phyloP scores from a whole-genome alignment of 2,113 vertebrate species.

The Hydrochoerus hydrochaeris region DNA sequence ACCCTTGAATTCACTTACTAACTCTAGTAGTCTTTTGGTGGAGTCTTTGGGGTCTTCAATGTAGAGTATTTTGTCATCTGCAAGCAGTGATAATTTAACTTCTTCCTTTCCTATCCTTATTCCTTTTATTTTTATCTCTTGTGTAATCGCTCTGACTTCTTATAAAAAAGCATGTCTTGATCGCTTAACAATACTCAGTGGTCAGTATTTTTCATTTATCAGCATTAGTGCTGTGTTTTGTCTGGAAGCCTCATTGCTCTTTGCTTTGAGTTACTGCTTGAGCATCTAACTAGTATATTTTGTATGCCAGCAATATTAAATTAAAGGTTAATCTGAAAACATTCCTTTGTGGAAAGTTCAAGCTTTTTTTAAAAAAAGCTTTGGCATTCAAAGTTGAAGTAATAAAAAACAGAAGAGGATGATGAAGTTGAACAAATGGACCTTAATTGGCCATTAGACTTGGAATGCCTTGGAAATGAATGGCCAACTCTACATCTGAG shows the following conservation, averaged over 20 bases:
- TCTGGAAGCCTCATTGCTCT: constrained; percentile 31
- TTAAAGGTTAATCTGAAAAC: constrained; percentile 60
- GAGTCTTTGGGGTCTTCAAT: no score
- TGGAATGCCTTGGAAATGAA: neutral
- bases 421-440: constrained; percentile 39
- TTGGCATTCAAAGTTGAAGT: constrained; percentile 55
- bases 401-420: constrained; percentile 61
- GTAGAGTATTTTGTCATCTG: no score
- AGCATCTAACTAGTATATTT: constrained; percentile 48
- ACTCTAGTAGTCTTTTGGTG: no score
- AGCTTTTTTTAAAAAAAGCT: constrained; percentile 60
- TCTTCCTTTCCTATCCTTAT: no score
- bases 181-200: constrained; percentile 26
- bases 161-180: constrained; percentile 23
- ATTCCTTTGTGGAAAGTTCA: constrained; percentile 66
- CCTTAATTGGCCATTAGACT: constrained; percentile 55
- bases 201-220: neutral
- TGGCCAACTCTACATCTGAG: neutral
- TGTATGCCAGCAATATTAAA: constrained; percentile 45
- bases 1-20: no score
- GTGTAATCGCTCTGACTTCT: neutral
- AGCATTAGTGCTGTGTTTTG: neutral
- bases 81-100: no score
- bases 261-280: constrained; percentile 39
- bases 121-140: no score